These are phyloP conservation scores for Cichladusa arquata DNA, from an alignment of 2,113 vertebrate species.

Conservation along the genomic window DNA sequence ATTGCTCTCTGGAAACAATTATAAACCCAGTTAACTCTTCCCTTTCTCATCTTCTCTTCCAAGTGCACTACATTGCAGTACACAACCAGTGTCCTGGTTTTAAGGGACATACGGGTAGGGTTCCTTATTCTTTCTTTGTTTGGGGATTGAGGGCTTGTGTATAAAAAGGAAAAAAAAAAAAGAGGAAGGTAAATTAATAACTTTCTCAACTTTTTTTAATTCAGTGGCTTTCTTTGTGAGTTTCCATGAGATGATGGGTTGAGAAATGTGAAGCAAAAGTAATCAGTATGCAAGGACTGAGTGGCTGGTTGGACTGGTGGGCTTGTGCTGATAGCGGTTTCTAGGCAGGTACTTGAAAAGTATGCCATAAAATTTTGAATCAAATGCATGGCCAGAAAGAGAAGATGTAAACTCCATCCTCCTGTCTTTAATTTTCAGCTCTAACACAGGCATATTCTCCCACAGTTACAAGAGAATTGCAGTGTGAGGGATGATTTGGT, in stretches of 20 bases:
- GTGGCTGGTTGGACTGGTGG: background rate
- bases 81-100: background rate
- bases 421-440: background rate
- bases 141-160: background rate
- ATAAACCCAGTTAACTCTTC: conserved; percentile 47
- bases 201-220: background rate
- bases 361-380: background rate
- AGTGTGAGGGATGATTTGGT: background rate
- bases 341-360: background rate
- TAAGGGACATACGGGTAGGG: background rate
- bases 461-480: background rate
- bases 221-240: background rate
- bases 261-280: background rate
- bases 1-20: conserved; percentile 45
- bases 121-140: background rate
- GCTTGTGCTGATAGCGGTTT: background rate
- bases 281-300: background rate
- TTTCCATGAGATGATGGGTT: background rate
- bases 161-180: background rate
- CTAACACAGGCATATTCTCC: background rate
- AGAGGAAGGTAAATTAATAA: background rate
- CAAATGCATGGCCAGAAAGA: background rate
- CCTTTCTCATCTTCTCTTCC: background rate
- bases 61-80: background rate
- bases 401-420: background rate